Conservation (phyloP, 2,113 vertebrate species). For the Phycodurus eques region DNA sequence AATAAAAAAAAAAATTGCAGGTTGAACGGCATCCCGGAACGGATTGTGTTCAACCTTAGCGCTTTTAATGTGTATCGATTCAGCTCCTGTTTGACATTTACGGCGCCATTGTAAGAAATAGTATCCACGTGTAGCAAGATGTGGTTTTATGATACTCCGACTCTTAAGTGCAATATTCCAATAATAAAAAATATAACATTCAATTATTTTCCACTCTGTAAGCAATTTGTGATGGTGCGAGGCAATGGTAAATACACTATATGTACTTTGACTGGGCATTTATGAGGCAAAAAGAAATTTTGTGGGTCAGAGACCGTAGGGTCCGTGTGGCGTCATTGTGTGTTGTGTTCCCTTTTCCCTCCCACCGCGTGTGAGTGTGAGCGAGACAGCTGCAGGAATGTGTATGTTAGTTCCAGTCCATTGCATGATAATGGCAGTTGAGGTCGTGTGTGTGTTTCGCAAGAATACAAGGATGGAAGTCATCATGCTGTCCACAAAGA, state of each 20-base stretch:
- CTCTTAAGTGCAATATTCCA: neutral
- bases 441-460: conserved; percentile 56
- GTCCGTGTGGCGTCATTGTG: neutral
- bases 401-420: conserved; percentile 73
- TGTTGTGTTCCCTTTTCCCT: conserved; percentile 15
- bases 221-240: neutral
- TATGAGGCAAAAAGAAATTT: conserved; percentile 15
- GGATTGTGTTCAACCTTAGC: no score
- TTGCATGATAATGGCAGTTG: conserved; percentile 78
- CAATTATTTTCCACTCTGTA: neutral
- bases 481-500: conserved; percentile 35
- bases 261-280: neutral
- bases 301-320: conserved; percentile 27
- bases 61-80: no score
- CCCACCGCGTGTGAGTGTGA: conserved; percentile 12
- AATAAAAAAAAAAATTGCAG: no score
- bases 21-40: no score
- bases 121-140: no score
- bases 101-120: no score
- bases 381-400: conserved; percentile 34
- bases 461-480: conserved; percentile 24
- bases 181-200: neutral
- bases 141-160: no score
- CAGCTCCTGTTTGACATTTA: no score
- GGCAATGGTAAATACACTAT: neutral